Evolutionary conservation across 2,113 vertebrate species (phyloP).

Genomic region (Camelus dromedarius): DNA sequence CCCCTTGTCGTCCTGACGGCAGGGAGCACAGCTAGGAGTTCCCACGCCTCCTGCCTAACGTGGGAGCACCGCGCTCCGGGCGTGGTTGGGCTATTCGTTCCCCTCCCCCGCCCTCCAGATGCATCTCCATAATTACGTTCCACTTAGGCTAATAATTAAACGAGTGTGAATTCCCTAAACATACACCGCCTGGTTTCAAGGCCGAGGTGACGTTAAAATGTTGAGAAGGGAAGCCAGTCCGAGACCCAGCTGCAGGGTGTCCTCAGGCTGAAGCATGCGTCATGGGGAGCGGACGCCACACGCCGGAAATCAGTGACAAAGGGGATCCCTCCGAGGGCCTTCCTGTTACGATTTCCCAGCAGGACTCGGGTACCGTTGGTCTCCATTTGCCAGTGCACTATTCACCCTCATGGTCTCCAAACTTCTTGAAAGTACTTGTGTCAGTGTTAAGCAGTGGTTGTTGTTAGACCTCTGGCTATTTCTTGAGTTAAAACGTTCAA

Average conservation of each 20-base stretch:
- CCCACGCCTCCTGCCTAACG: rapidly evolving
- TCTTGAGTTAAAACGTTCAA: background rate
- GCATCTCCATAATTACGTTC: slow-evolving; percentile 8
- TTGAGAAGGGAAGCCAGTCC: background rate
- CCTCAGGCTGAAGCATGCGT: rapidly evolving
- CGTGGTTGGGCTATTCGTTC: background rate
- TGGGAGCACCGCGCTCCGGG: too few relatives aligned
- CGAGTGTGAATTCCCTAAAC: background rate
- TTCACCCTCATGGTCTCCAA: background rate
- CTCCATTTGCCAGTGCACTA: background rate
- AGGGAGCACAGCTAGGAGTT: rapidly evolving
- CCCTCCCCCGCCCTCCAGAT: background rate
- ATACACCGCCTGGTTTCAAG: background rate
- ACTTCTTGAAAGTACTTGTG: rapidly evolving
- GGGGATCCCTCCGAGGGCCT: background rate
- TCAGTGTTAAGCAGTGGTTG: background rate
- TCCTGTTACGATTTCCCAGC: background rate
- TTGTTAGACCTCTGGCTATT: background rate
- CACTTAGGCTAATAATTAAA: background rate
- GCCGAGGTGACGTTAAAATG: background rate
- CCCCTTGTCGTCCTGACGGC: background rate
- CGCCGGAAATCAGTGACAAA: background rate
- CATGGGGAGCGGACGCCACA: background rate
- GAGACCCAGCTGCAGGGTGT: background rate
- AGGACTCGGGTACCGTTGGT: background rate